phyloP scores from a whole-genome alignment of 2,797 vertebrate genomes.

The Microtus obscurus region DNA sequence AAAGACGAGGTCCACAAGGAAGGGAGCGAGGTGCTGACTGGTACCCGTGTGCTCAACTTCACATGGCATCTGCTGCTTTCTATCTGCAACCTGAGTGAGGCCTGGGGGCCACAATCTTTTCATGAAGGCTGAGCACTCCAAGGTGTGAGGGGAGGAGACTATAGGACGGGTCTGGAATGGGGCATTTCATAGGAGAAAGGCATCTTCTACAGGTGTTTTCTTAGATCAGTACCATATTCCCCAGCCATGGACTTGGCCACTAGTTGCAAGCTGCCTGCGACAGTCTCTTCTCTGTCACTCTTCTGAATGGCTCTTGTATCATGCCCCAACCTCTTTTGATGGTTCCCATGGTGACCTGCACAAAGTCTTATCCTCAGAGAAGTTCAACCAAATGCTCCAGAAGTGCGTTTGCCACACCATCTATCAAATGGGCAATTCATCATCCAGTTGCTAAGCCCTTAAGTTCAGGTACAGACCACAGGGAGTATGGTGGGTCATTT shows the following conservation, averaged over 20 bases:
- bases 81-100: not conserved
- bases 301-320: not conserved
- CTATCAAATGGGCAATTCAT: not conserved
- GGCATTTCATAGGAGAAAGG: not conserved
- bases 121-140: accelerated
- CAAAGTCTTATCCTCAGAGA: not conserved
- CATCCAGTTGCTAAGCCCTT: not conserved
- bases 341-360: not conserved
- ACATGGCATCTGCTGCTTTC: accelerated
- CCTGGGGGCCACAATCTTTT: too few species aligned
- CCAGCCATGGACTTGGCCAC: not conserved
- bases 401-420: not conserved
- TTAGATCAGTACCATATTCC: not conserved
- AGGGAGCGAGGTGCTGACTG: accelerated
- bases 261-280: not conserved
- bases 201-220: not conserved
- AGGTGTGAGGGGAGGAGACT: accelerated
- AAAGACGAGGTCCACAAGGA: not conserved
- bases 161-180: accelerated
- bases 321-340: not conserved
- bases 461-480: not conserved
- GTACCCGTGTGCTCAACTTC: accelerated
- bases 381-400: not conserved
- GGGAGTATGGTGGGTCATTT: not conserved
- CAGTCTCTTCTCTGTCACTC: not conserved